phyloP scores from a whole-genome alignment of 1,140 invertebrate species.

The Oncopodura yosiiana region DNA sequence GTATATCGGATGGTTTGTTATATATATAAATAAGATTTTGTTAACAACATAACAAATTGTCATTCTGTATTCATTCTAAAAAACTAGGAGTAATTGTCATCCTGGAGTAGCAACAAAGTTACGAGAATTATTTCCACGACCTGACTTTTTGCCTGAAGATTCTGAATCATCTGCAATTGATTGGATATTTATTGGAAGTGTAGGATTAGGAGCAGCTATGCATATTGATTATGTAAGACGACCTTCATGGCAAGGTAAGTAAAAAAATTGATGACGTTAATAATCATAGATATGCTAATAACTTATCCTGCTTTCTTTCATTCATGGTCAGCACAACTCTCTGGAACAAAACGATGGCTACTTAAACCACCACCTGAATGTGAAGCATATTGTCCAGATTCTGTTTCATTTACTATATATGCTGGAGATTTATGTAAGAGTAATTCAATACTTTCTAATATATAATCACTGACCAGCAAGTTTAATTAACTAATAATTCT shows the following conservation, averaged over 20 bases:
- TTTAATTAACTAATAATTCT: not conserved
- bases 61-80: constrained; percentile 1
- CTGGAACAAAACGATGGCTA: constrained; percentile 24
- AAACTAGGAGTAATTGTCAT: constrained; percentile 47
- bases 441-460: not conserved
- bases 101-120: constrained; percentile 42
- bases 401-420: constrained; percentile 22
- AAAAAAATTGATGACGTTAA: no score
- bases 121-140: constrained; percentile 44
- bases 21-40: not conserved
- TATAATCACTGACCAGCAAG: not conserved
- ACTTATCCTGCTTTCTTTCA: no score
- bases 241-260: constrained; percentile 34
- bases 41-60: not conserved
- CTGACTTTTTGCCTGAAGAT: constrained; percentile 50
- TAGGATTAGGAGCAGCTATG: constrained; percentile 81
- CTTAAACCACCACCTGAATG: constrained; percentile 32
- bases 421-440: constrained; percentile 31
- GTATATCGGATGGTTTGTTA: constrained; percentile 47
- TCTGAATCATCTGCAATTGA: constrained; percentile 81
- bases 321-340: constrained; percentile 25
- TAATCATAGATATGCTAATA: no score
- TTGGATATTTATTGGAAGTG: constrained; percentile 72
- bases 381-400: constrained; percentile 22
- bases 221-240: constrained; percentile 46